Conservation (phyloP, 2,888 invertebrate genomes). For the Globia sparganii region DNA sequence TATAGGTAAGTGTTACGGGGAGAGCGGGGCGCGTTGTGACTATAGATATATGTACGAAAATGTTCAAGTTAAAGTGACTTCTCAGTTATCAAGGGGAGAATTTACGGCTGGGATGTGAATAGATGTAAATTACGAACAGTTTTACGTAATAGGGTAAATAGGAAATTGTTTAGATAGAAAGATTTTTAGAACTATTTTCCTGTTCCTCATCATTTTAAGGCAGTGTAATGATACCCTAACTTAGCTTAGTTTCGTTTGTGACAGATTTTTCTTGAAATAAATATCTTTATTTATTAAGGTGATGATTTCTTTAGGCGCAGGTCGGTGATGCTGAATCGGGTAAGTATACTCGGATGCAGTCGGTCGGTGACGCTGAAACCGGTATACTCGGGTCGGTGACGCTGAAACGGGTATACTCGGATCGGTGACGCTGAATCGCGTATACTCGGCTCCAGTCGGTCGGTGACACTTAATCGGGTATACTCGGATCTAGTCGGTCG, state of each 20-base stretch:
- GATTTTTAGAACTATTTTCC: background rate
- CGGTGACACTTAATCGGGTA: too few relatives aligned
- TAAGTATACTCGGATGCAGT: too few relatives aligned
- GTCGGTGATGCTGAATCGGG: too few relatives aligned
- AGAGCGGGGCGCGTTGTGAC: slow-evolving; percentile 16
- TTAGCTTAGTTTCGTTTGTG: background rate
- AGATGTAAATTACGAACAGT: slow-evolving; percentile 41
- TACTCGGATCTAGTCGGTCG: too few relatives aligned
- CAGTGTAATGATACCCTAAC: background rate
- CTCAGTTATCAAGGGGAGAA: slow-evolving; percentile 61
- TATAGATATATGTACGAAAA: slow-evolving; percentile 35
- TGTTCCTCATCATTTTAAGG: background rate
- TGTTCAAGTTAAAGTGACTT: slow-evolving; percentile 64
- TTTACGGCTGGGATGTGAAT: slow-evolving; percentile 47
- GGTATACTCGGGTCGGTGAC: background rate
- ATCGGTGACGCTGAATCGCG: background rate
- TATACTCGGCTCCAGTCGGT: background rate
- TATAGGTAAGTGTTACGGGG: slow-evolving; percentile 46
- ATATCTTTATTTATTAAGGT: background rate
- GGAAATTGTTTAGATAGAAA: background rate
- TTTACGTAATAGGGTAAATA: slow-evolving; percentile 20
- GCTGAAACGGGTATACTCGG: background rate
- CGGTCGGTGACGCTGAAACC: too few relatives aligned
- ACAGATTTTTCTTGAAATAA: background rate
- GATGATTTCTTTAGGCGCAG: background rate